Evolutionary conservation across 2,888 invertebrate species (phyloP).

Genomic region (Ischnus inquisitorius): DNA sequence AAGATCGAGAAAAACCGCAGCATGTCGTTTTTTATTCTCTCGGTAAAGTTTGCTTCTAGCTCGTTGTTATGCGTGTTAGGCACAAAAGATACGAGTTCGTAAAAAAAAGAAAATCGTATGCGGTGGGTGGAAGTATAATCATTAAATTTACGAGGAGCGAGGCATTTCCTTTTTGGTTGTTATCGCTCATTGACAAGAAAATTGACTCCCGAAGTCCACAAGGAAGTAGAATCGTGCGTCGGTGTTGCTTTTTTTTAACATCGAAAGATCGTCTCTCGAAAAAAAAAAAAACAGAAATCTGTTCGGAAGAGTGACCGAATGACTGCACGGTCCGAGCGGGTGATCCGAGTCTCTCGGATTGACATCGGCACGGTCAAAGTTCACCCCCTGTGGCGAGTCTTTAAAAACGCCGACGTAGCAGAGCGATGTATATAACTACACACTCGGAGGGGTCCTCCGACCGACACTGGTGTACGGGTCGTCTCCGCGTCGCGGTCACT

Average conservation of each 20-base stretch:
- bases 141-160: slow-evolving; percentile 24
- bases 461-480: slow-evolving; percentile 70
- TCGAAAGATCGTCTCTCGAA: slow-evolving; percentile 22
- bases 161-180: neutral
- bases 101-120: slow-evolving; percentile 2
- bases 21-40: slow-evolving; percentile 10
- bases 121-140: neutral
- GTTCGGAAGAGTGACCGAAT: slow-evolving; percentile 54
- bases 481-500: slow-evolving; percentile 60
- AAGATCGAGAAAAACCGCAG: slow-evolving; percentile 68
- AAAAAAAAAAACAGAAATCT: slow-evolving; percentile 51
- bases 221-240: slow-evolving; percentile 8
- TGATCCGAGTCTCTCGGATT: slow-evolving; percentile 71
- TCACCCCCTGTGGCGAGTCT: slow-evolving; percentile 78
- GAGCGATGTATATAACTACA: slow-evolving; percentile 49
- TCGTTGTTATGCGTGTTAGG: neutral
- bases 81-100: neutral
- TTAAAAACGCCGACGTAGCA: slow-evolving; percentile 77
- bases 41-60: neutral
- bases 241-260: slow-evolving; percentile 16
- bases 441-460: slow-evolving; percentile 42
- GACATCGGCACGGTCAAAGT: slow-evolving; percentile 82
- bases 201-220: neutral
- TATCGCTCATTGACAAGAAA: slow-evolving; percentile 3
- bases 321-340: slow-evolving; percentile 29